A percentile compares a stretch with the other conserved stretches of the same genome.
Conservation (phyloP, 2,888 invertebrate species). For the Mantis religiosa region DNA sequence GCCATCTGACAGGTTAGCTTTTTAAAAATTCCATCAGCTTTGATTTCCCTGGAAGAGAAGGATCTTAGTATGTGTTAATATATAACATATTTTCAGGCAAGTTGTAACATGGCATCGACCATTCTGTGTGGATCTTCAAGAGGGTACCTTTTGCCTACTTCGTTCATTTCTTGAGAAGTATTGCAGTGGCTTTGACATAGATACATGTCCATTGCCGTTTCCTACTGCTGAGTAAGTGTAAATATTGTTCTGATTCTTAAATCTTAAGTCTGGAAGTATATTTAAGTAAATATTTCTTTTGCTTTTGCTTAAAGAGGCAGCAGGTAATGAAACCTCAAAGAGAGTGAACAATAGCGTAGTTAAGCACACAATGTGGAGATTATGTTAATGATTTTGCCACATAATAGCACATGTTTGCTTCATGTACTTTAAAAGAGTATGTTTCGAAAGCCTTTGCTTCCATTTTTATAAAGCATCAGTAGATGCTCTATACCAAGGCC, state of each 20-base stretch:
- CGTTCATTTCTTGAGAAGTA: conserved; percentile 55
- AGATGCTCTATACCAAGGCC: too few species aligned
- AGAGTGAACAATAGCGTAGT: too few species aligned
- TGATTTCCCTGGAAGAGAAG: background rate
- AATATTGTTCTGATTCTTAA: background rate
- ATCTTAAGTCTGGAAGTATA: background rate
- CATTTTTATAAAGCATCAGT: too few species aligned
- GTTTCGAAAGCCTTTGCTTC: too few species aligned
- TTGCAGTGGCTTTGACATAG: conserved; percentile 48
- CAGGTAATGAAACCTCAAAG: too few species aligned
- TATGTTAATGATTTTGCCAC: too few species aligned
- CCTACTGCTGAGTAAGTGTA: conserved; percentile 38
- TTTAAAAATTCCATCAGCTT: background rate
- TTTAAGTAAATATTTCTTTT: too few species aligned
- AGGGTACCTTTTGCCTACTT: conserved; percentile 54
- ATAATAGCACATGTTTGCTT: too few species aligned
- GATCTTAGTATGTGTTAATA: background rate
- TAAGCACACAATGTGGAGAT: too few species aligned
- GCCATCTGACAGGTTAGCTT: conserved; percentile 43
- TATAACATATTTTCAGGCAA: conserved; percentile 39
- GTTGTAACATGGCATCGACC: conserved; percentile 55
- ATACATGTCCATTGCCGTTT: conserved; percentile 49
- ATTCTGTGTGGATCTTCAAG: conserved; percentile 59
- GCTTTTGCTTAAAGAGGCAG: too few species aligned
- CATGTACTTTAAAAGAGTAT: too few species aligned